Conservation (phyloP, 92 coral and sea anemone genomes). For the Parazoanthus darwini region DNA sequence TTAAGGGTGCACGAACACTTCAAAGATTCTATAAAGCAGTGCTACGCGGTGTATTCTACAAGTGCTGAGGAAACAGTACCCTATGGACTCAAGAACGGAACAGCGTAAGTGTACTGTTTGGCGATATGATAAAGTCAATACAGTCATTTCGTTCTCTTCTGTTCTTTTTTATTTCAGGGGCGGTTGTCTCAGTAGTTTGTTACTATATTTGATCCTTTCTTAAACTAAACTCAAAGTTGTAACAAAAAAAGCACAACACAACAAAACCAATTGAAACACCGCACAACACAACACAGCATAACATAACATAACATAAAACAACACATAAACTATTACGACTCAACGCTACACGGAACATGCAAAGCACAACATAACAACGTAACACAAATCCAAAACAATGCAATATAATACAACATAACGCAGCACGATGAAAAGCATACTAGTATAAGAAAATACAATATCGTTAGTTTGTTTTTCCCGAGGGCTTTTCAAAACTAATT, state of each 20-base stretch:
- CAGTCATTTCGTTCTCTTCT: not conserved
- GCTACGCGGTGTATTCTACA: conserved; percentile 59
- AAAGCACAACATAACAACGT: too few species aligned
- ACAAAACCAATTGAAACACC: too few species aligned
- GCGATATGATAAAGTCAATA: not conserved
- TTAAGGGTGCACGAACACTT: conserved; percentile 53
- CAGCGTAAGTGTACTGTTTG: conserved; percentile 49
- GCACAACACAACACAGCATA: too few species aligned
- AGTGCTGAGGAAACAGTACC: conserved; percentile 46
- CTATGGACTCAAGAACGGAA: conserved; percentile 54
- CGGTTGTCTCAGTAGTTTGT: not conserved
- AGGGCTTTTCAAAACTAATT: not conserved
- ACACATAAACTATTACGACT: too few species aligned
- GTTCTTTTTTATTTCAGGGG: not conserved
- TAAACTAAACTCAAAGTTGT: too few species aligned
- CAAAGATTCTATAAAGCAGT: conserved; percentile 46
- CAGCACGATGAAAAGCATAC: too few species aligned
- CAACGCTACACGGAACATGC: too few species aligned
- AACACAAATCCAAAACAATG: too few species aligned
- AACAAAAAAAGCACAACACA: too few species aligned
- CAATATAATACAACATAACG: too few species aligned
- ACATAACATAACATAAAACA: too few species aligned
- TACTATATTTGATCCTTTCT: not conserved
- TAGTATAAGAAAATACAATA: too few species aligned
- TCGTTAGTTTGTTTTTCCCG: not conserved